Evolutionary conservation across 2,888 invertebrate genomes (phyloP).

Genomic region (Sclerodermus sp.): DNA sequence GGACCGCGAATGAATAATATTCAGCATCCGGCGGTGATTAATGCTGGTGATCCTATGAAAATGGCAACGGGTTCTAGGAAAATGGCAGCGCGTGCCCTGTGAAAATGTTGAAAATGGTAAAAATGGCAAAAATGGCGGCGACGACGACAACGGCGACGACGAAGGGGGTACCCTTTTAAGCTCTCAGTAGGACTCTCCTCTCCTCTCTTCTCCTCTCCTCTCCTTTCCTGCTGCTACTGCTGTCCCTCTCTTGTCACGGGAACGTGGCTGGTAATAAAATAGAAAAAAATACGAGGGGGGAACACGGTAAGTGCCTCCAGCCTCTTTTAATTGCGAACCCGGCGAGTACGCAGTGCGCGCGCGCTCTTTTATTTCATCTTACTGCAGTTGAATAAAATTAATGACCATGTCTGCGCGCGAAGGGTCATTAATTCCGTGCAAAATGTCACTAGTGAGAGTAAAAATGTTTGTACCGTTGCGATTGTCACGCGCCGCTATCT

Average conservation of each 20-base stretch:
- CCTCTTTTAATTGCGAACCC: slow-evolving; percentile 26
- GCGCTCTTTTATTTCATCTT: slow-evolving; percentile 24
- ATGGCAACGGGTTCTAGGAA: too few species aligned
- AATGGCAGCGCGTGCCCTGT: too few species aligned
- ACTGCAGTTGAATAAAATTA: slow-evolving; percentile 26
- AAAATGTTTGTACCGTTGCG: slow-evolving; percentile 19
- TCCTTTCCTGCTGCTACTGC: not conserved
- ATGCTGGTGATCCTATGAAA: too few species aligned
- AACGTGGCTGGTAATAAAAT: not conserved
- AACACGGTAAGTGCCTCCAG: slow-evolving; percentile 18
- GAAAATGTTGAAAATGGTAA: too few species aligned
- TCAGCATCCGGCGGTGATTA: too few species aligned
- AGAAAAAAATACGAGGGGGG: slow-evolving; percentile 6
- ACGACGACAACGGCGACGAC: too few species aligned
- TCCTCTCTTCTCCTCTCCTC: not conserved
- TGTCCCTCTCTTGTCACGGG: not conserved
- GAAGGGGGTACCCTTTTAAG: too few species aligned
- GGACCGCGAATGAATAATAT: too few species aligned
- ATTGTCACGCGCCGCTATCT: slow-evolving; percentile 4
- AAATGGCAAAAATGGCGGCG: too few species aligned
- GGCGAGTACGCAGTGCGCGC: slow-evolving; percentile 5
- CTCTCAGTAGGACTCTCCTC: too few species aligned
- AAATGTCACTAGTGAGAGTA: slow-evolving; percentile 21
- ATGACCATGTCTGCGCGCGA: slow-evolving; percentile 22
- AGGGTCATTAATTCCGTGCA: slow-evolving; percentile 23